phyloP scores from a whole-genome alignment of 1,140 invertebrate species.

The Plodia interpunctella region DNA sequence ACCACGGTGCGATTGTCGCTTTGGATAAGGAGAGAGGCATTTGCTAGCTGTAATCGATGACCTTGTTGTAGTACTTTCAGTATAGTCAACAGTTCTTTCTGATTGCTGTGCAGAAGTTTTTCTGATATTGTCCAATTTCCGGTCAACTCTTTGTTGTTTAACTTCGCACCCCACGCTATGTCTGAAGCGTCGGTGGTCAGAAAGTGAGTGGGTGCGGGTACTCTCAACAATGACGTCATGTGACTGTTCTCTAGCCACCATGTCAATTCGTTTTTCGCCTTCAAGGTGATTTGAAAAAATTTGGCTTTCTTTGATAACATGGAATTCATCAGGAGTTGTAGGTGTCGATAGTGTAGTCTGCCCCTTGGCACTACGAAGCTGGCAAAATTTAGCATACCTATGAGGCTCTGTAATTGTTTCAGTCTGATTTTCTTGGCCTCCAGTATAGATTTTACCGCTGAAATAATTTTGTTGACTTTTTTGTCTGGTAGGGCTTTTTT shows the following conservation, averaged over 20 bases:
- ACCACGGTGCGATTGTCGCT: not conserved
- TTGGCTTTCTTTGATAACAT: not conserved
- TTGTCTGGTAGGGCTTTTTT: constrained; percentile 14
- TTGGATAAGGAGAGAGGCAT: not conserved
- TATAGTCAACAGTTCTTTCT: not conserved
- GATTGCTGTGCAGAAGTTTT: not conserved
- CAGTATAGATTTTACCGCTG: not conserved
- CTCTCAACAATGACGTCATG: no score
- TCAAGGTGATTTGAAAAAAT: no score
- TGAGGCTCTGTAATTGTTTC: constrained; percentile 19
- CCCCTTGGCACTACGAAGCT: constrained; percentile 75
- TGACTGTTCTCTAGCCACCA: no score
- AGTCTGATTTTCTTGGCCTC: not conserved
- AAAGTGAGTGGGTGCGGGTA: no score
- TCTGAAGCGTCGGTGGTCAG: no score
- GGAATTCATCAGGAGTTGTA: no score
- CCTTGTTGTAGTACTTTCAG: not conserved
- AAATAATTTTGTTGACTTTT: not conserved
- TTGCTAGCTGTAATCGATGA: not conserved
- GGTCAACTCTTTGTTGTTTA: not conserved
- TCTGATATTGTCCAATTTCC: not conserved
- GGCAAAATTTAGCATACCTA: constrained; percentile 47
- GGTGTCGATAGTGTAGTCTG: constrained; percentile 26
- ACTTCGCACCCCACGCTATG: no score
- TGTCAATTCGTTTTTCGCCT: no score